Percentiles rank a stretch among this genome's conserved stretches.
phyloP scores from a whole-genome alignment of 2,888 invertebrate species.

The Cecidostiba fungosa region DNA sequence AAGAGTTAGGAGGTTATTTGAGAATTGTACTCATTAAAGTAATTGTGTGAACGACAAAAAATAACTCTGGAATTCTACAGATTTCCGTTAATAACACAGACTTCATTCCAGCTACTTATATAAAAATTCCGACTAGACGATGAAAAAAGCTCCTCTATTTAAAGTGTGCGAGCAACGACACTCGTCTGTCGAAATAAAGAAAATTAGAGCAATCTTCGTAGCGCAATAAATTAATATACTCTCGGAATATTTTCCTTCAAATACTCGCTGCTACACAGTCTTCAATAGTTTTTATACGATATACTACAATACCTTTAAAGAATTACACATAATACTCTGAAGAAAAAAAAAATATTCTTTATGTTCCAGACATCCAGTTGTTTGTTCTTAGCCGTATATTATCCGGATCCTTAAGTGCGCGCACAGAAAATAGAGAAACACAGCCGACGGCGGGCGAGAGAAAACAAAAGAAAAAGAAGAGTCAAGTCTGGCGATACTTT shows the following conservation, averaged over 20 bases:
- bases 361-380: too few species aligned
- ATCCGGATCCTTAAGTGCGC: not conserved
- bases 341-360: too few species aligned
- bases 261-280: not conserved
- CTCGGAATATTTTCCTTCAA: conserved; percentile 25
- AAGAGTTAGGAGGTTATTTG: too few species aligned
- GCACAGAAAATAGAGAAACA: not conserved
- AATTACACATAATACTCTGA: too few species aligned
- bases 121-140: not conserved
- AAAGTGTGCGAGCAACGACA: not conserved
- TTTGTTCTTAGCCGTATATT: not conserved
- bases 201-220: conserved; percentile 39
- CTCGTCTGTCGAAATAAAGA: conserved; percentile 42
- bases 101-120: not conserved
- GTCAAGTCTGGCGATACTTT: not conserved
- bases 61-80: not conserved
- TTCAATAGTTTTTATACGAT: too few species aligned
- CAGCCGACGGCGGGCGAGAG: not conserved
- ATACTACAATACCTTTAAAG: not conserved
- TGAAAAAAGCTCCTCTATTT: conserved; percentile 40
- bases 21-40: not conserved
- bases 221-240: too few species aligned
- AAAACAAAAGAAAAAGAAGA: conserved; percentile 12
- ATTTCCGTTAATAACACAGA: not conserved
- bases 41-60: not conserved